Base-by-base conservation (phyloP, 2,888 invertebrate genomes). In the Mythimna impura region DNA sequence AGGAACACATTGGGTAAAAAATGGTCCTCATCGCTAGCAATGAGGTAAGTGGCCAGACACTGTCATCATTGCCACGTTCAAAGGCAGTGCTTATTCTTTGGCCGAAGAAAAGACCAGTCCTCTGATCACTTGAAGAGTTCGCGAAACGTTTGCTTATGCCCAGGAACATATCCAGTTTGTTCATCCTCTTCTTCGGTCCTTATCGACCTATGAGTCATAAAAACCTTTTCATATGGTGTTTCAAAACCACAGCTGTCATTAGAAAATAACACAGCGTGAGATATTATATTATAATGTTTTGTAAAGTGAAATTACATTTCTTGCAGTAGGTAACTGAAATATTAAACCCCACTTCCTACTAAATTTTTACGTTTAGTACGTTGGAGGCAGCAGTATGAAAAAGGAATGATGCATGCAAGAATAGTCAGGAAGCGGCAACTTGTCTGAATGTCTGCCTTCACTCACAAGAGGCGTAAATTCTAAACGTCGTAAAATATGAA, bases 401-500 rank as follows among this genome's bases (percentile, higher is more conserved):
- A 71, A 63, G 52, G 70, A 79, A 68, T 72, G 76, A 50, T 81
- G 82, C 82, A 82, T 74, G 80, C 71, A 84, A 86, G 83, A 86
- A 85, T 85, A 86, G 84, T 85, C 81, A 83, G 87, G 83, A 86
- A 86, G 71, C 85, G 70, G 69, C 64, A 40, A 82, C 64, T 74
- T 83, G 77, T 71, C 81, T 80, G 86, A 69, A 73, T 83, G 76
- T 66, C 86, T 85, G 86, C 87, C 86, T 86, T 87, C 84, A 81
- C 87, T 89, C 89, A 89, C 88, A 86, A 87, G 89, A 87, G 90
- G 90, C 91, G 91, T 93, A 93, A 93, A 94, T 94, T 95, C 94
- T 92, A 94, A 94, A 92, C 90, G 88, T 94, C 94, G 94, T 95
- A 94, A 95, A 95, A 94, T 94, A 93, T 94, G 94, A 94, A 94